Conservation (phyloP, 2,888 invertebrate genomes). For the Scaptodrosophila latifasciaeformis region DNA sequence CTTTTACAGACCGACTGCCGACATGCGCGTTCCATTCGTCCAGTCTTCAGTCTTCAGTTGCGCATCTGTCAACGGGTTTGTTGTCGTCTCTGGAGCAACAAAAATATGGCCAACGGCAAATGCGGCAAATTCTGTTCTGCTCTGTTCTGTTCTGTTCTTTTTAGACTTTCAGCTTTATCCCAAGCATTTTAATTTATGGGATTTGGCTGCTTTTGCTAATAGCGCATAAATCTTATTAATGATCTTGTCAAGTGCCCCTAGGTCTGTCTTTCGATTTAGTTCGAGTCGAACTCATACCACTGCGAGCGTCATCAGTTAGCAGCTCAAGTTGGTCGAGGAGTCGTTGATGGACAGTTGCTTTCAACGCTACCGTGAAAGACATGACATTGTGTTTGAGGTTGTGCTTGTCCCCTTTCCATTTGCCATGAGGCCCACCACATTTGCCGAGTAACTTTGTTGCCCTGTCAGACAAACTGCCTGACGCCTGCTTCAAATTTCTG, state of each 20-base stretch:
- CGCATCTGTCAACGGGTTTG: conserved; percentile 59
- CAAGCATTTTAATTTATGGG: conserved; percentile 59
- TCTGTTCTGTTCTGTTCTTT: conserved; percentile 6
- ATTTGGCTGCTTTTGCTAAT: conserved; percentile 68
- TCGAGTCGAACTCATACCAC: conserved; percentile 23
- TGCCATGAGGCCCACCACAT: neutral
- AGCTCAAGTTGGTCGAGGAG: conserved; percentile 10
- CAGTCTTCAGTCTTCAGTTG: conserved; percentile 26
- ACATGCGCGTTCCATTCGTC: no score
- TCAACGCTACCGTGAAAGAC: conserved; percentile 58
- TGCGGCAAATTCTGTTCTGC: neutral
- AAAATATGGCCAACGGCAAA: no score
- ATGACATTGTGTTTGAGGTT: conserved; percentile 26
- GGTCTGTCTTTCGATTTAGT: neutral
- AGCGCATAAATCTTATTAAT: conserved; percentile 72
- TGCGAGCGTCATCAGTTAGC: conserved; percentile 11
- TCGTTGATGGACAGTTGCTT: conserved; percentile 55
- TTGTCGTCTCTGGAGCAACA: conserved; percentile 40
- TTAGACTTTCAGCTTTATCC: conserved; percentile 27
- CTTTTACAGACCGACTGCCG: no score
- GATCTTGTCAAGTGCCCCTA: conserved; percentile 69
- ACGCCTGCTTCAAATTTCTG: conserved; percentile 16
- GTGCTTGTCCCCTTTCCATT: conserved; percentile 30
- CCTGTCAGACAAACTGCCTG: conserved; percentile 13
- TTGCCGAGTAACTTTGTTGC: conserved; percentile 39